phyloP scores from a whole-genome alignment of 2,113 vertebrate species.

The Galbula dea region DNA sequence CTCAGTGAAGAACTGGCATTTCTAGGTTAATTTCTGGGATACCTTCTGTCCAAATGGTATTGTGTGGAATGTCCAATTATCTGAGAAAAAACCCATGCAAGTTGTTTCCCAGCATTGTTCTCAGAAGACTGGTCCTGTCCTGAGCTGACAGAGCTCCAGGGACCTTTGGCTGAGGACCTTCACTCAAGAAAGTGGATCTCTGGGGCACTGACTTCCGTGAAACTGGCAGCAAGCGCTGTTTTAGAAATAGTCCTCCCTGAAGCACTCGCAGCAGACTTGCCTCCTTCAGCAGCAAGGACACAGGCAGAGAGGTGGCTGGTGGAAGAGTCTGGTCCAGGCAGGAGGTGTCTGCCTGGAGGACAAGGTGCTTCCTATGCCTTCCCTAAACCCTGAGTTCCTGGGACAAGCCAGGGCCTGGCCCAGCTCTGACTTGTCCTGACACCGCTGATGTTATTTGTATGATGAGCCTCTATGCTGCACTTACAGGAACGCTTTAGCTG shows the following conservation, averaged over 20 bases:
- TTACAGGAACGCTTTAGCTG: not conserved
- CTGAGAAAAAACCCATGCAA: not conserved
- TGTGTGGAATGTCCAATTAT: not conserved
- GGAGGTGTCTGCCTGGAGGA: not conserved
- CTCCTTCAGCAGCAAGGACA: not conserved
- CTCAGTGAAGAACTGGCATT: not conserved
- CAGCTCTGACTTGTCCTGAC: not conserved
- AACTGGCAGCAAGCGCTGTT: not conserved
- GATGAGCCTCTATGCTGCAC: not conserved
- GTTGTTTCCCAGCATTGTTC: not conserved
- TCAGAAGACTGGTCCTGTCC: not conserved
- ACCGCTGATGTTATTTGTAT: not conserved
- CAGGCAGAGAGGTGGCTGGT: too few relatives aligned
- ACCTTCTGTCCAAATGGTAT: not conserved
- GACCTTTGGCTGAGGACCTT: accelerated
- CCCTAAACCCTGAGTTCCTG: not conserved
- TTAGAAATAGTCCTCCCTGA: not conserved
- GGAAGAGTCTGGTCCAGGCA: not conserved
- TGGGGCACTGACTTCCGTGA: not conserved
- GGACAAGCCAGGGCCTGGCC: not conserved
- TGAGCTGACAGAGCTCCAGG: accelerated
- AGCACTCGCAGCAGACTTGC: accelerated
- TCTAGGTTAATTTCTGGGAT: not conserved
- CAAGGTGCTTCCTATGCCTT: not conserved
- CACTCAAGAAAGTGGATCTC: not conserved